Percentiles rank a stretch among this genome's conserved stretches.
These are phyloP conservation scores for Prietella phreatophila DNA, from an alignment of 2,113 vertebrate genomes.

Conservation along the genomic window DNA sequence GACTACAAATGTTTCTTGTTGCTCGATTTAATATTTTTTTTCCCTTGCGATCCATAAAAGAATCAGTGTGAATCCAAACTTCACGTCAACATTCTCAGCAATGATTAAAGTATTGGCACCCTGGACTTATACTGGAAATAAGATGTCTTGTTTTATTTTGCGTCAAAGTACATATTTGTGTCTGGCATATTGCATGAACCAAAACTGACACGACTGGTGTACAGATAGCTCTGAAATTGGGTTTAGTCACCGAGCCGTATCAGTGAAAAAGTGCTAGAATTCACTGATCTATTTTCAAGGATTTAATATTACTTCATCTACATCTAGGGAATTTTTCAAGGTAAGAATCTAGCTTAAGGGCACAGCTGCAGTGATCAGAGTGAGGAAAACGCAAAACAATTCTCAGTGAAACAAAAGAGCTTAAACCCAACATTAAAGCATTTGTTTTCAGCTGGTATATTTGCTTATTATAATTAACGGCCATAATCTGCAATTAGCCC, in stretches of 20 bases:
- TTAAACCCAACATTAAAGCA: slow-evolving; percentile 55
- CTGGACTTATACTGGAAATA: not conserved
- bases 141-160: not conserved
- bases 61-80: not conserved
- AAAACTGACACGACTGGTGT: not conserved
- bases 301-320: not conserved
- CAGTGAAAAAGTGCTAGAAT: not conserved
- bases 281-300: not conserved
- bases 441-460: slow-evolving; percentile 68
- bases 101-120: not conserved
- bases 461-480: slow-evolving; percentile 75
- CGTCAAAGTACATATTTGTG: not conserved
- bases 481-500: slow-evolving; percentile 76
- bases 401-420: not conserved
- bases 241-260: not conserved
- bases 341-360: slow-evolving; percentile 6
- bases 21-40: not conserved
- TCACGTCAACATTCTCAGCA: not conserved
- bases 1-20: not conserved
- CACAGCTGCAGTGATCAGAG: not conserved
- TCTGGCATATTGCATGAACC: not conserved
- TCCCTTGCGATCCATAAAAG: not conserved
- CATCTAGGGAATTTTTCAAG: slow-evolving; percentile 9
- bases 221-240: not conserved
- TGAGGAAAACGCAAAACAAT: not conserved